A percentile compares a stretch with the other conserved stretches of the same genome.
These are phyloP conservation scores for Neodontobutis hainanensis DNA, from an alignment of 2,113 vertebrate species.

Conservation along the genomic window DNA sequence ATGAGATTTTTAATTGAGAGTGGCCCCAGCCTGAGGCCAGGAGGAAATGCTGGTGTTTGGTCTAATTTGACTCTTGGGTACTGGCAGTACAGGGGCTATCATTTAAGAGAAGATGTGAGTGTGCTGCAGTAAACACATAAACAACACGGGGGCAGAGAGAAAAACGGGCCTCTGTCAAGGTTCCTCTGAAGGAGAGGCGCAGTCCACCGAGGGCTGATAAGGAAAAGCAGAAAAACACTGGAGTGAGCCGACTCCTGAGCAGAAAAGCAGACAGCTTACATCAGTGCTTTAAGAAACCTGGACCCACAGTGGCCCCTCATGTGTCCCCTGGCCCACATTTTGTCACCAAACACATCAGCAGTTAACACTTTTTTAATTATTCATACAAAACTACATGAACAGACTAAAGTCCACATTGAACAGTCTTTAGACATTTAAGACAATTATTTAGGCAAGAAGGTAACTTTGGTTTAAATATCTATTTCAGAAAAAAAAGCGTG, in stretches of 20 bases:
- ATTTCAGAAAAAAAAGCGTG: no score
- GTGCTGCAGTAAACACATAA: conserved; percentile 67
- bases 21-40: conserved; percentile 16
- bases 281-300: conserved; percentile 36
- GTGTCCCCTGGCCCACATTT: neutral
- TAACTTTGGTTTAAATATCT: no score
- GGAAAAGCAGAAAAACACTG: conserved; percentile 55
- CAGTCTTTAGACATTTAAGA: no score
- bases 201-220: conserved; percentile 57
- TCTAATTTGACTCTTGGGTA: conserved; percentile 67
- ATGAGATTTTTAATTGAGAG: conserved; percentile 54
- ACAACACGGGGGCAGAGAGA: conserved; percentile 51
- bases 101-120: conserved; percentile 59
- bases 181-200: conserved; percentile 59
- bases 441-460: no score
- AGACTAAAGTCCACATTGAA: no score
- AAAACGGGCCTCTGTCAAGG: conserved; percentile 62
- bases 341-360: conserved; percentile 4
- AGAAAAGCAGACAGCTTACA: conserved; percentile 63
- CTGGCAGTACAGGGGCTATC: conserved; percentile 63
- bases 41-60: conserved; percentile 17
- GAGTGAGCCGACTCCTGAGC: conserved; percentile 54
- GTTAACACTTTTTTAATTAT: neutral
- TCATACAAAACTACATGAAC: no score
- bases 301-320: conserved; percentile 2